phyloP scores from a whole-genome alignment of 2,113 vertebrate genomes.

The Amphiprion percula region DNA sequence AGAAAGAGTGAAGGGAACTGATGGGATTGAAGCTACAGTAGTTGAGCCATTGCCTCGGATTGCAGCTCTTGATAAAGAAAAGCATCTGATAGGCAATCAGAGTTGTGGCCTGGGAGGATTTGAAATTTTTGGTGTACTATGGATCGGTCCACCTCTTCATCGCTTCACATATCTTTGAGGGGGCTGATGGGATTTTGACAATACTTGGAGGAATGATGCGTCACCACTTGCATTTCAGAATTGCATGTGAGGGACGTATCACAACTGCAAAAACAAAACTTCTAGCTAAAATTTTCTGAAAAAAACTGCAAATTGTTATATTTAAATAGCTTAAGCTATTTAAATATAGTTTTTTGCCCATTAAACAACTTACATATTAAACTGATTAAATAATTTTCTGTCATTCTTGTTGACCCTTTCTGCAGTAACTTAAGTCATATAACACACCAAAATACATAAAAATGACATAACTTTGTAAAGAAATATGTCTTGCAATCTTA shows the following conservation, averaged over 20 bases:
- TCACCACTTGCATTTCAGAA: neutral
- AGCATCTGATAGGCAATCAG: slow-evolving; percentile 65
- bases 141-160: slow-evolving; percentile 36
- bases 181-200: slow-evolving; percentile 43
- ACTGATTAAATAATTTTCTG: no score
- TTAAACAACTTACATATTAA: no score
- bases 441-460: no score
- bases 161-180: slow-evolving; percentile 21
- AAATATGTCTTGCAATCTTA: no score
- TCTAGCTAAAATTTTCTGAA: neutral
- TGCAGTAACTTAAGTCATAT: no score
- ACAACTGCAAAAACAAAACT: neutral
- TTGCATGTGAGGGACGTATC: neutral
- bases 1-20: slow-evolving; percentile 17
- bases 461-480: no score
- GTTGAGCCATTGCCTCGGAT: slow-evolving; percentile 52
- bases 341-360: no score
- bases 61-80: slow-evolving; percentile 55
- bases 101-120: slow-evolving; percentile 46
- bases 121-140: slow-evolving; percentile 32
- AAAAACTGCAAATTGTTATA: no score
- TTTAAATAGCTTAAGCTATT: no score
- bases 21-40: slow-evolving; percentile 52
- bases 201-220: neutral
- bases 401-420: no score